Percentiles rank a stretch among this genome's conserved stretches.
phyloP scores from a whole-genome alignment of 2,797 vertebrate species.

The Rhincodon typus region DNA sequence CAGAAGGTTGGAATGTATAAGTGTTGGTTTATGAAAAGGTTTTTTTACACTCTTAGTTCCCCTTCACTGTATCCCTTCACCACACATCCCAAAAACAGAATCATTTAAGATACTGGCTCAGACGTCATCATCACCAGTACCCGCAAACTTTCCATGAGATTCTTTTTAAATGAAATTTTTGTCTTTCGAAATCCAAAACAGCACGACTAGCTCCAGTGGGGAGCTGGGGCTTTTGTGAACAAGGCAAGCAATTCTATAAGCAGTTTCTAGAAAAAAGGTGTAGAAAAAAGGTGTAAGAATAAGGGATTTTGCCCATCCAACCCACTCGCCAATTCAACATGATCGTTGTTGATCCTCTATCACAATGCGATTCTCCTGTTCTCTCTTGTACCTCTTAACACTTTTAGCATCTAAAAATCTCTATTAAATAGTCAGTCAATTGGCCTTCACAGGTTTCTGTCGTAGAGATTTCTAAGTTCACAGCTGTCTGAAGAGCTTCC shows the following conservation, averaged over 20 bases:
- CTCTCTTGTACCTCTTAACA: too few species aligned
- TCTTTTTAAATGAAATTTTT: not conserved
- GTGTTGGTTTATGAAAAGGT: not conserved
- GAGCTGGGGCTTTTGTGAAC: not conserved
- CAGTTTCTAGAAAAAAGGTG: too few species aligned
- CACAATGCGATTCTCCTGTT: too few species aligned
- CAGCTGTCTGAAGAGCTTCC: too few species aligned
- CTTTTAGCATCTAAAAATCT: too few species aligned
- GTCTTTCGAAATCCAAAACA: not conserved
- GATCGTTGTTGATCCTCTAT: too few species aligned
- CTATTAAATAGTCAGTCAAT: too few species aligned
- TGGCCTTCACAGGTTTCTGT: too few species aligned
- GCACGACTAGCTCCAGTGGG: not conserved
- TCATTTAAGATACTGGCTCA: not conserved
- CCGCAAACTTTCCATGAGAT: not conserved
- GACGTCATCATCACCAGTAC: not conserved
- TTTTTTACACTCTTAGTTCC: not conserved
- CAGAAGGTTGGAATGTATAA: not conserved
- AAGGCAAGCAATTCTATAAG: not conserved
- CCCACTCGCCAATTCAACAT: too few species aligned
- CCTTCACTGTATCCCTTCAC: not conserved
- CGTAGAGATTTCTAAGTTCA: too few species aligned
- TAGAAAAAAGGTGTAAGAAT: too few species aligned
- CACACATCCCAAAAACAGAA: not conserved
- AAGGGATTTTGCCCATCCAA: too few species aligned